Conservation (phyloP, 2,797 vertebrate genomes). For the Xiphophorus birchmanni region DNA sequence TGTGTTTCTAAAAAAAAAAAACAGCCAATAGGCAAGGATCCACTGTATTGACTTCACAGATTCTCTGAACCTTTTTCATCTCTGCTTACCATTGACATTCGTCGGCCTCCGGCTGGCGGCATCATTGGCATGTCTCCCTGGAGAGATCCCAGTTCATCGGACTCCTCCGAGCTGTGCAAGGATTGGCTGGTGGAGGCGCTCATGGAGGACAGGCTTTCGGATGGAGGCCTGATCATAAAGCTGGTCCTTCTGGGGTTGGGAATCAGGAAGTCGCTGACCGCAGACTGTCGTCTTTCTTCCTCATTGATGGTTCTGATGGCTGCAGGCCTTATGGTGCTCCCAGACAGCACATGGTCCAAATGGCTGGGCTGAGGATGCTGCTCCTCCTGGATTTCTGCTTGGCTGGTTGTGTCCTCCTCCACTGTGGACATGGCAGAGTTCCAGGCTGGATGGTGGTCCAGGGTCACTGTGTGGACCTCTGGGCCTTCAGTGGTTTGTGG, state of each 20-base stretch:
- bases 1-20: not conserved
- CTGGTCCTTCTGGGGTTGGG: slow-evolving; percentile 83
- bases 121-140: slow-evolving; percentile 80
- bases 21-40: not conserved
- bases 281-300: slow-evolving; percentile 76
- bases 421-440: slow-evolving; percentile 32
- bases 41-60: not conserved
- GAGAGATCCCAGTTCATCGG: slow-evolving; percentile 80
- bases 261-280: slow-evolving; percentile 74
- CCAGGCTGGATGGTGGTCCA: slow-evolving; percentile 55
- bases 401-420: slow-evolving; percentile 25
- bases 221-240: slow-evolving; percentile 84
- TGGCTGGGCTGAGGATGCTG: slow-evolving; percentile 58
- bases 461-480: slow-evolving; percentile 29
- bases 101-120: slow-evolving; percentile 78
- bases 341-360: slow-evolving; percentile 61
- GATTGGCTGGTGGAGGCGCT: slow-evolving; percentile 82
- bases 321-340: slow-evolving; percentile 57
- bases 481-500: slow-evolving; percentile 31
- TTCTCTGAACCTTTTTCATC: slow-evolving; percentile 9
- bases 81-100: slow-evolving; percentile 91
- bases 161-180: slow-evolving; percentile 81
- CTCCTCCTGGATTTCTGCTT: slow-evolving; percentile 53
- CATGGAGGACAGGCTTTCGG: slow-evolving; percentile 81
- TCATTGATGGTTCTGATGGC: slow-evolving; percentile 66